These are phyloP conservation scores for Lutjanus campechanus DNA, from an alignment of 2,797 vertebrate genomes.

Conservation along the genomic window DNA sequence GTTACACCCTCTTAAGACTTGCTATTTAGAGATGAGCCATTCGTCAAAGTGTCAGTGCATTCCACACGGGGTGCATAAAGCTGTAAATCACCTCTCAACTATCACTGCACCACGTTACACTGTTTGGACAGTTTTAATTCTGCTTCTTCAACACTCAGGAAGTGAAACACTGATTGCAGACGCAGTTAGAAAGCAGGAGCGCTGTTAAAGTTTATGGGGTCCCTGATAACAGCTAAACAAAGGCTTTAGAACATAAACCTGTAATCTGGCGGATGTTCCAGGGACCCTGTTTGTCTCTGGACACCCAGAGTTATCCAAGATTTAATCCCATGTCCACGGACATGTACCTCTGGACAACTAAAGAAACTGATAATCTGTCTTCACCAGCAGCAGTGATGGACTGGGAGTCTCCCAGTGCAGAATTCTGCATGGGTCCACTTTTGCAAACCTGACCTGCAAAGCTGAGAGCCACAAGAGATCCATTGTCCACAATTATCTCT, in stretches of 20 bases:
- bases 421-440: not conserved
- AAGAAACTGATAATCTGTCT: not conserved
- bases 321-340: not conserved
- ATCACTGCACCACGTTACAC: not conserved
- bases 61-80: not conserved
- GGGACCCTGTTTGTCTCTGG: not conserved
- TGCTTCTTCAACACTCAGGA: not conserved
- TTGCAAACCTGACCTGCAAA: too few species aligned
- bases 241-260: not conserved
- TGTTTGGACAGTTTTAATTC: not conserved
- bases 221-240: not conserved
- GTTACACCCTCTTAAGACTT: not conserved
- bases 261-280: not conserved
- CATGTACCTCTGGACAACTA: not conserved
- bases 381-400: not conserved
- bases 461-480: too few species aligned
- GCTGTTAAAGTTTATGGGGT: not conserved
- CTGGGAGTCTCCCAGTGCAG: not conserved
- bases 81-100: not conserved
- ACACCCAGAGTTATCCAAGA: not conserved
- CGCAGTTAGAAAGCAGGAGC: not conserved
- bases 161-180: not conserved
- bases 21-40: conserved; percentile 23
- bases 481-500: too few species aligned
- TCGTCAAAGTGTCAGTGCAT: conserved; percentile 39